Evolutionary conservation across 2,113 vertebrate species (phyloP).

Genomic region (Chascanopsetta lugubris): DNA sequence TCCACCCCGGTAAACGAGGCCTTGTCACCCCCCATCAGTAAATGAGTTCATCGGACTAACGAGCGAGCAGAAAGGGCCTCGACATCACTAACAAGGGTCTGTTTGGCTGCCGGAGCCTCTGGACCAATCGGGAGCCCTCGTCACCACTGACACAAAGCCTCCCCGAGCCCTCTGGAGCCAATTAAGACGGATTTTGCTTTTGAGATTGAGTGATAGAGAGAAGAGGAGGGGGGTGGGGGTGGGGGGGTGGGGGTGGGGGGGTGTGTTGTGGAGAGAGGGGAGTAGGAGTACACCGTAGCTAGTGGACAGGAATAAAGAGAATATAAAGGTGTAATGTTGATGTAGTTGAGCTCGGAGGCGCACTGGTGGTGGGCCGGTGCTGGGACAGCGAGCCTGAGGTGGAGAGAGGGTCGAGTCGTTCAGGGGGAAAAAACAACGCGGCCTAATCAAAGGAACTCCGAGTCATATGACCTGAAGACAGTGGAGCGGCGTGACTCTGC

Average conservation of each 20-base stretch:
- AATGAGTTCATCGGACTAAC: conserved; percentile 94
- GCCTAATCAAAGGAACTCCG: conserved; percentile 23
- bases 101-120: conserved; percentile 81
- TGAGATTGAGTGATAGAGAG: conserved; percentile 70
- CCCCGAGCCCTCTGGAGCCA: conserved; percentile 78
- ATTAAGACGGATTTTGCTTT: conserved; percentile 83
- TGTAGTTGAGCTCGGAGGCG: conserved; percentile 47
- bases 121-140: conserved; percentile 85
- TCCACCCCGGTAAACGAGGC: conserved; percentile 73
- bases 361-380: too few species aligned
- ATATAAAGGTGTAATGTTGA: neutral
- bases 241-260: too few species aligned
- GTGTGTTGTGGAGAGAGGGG: neutral
- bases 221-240: conserved; percentile 3
- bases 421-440: conserved; percentile 84
- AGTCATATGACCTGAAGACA: conserved; percentile 50
- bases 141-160: conserved; percentile 80
- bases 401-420: neutral
- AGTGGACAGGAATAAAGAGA: conserved; percentile 10
- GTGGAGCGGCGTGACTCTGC: conserved; percentile 65
- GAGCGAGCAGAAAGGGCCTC: conserved; percentile 85
- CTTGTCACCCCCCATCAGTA: conserved; percentile 86
- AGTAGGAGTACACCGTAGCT: conserved; percentile 4
- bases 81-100: conserved; percentile 77
- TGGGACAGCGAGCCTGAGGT: neutral